Evolutionary conservation across 2,797 vertebrate genomes (phyloP), one percentile per base, ranked within the genome.

Genomic region (Leucoraja ocellata): DNA sequence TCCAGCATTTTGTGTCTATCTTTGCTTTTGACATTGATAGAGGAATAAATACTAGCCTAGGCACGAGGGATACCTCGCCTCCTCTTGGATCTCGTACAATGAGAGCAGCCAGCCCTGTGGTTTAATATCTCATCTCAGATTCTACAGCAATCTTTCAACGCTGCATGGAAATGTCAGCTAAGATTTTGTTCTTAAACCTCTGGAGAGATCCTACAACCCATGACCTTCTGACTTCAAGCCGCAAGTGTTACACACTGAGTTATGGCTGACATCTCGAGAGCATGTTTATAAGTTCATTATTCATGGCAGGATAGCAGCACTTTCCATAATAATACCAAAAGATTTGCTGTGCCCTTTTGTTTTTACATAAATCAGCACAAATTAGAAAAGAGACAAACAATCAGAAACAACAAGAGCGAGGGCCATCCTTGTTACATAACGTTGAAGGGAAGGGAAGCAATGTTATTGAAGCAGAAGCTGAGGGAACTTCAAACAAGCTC

Each of bases 281-380:
- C 14, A 21, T 32, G 6, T 65, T 65, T 88, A 88, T 86, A n/a
- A 86, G 63, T 86, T 63, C 39, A 54, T 61, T 32, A 32, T 86
- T 16, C 58, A 65, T 32, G 18, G 84, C 61, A 16, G 36, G 28
- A 65, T 61, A n/a, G n/a, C 28, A 88, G 18, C 3, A 63, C 61
- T 63, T 86, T 88, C 28, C 61, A 14, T 32, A 32, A 16, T 65
- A 18, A 32, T 32, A 88, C 61, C n/a, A 32, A 84, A 86, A n/a
- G 28, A 63, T 86, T 86, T 63, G 61, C 84, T 32, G 61, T 2
- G 7, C 63, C 61, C 61, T 88, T 65, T 65, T 54, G 46, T 65
- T 65, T 88, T 88, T 88, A 88, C 84, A 88, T 88, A 88, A 88
- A 65, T 88, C 84, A 65, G 28, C 61, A 63, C 61, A 32, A 65